Evolutionary conservation across 1,140 invertebrate species (phyloP).

Genomic region (Drosophila insularis): DNA sequence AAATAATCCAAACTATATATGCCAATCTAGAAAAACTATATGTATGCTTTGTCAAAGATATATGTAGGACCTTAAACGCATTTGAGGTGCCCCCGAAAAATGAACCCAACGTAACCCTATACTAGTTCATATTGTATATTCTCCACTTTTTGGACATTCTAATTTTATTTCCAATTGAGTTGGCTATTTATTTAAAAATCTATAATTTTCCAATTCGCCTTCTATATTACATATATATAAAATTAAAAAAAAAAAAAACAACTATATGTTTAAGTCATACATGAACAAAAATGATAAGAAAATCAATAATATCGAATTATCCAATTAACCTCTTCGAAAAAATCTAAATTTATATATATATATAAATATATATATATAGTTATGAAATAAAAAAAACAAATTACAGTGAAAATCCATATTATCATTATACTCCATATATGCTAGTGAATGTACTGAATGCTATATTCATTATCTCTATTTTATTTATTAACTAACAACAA

Average conservation of each 20-base stretch:
- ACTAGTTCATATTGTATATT: neutral
- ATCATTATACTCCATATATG: constrained; percentile 73
- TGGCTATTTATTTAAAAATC: constrained; percentile 51
- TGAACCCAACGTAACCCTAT: neutral
- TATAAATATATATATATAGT: too few relatives aligned
- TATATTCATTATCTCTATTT: constrained; percentile 81
- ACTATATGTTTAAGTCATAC: constrained; percentile 6
- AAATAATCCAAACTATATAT: too few relatives aligned
- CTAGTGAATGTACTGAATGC: constrained; percentile 83
- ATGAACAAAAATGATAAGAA: constrained; percentile 14
- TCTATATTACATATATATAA: constrained; percentile 8
- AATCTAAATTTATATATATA: constrained; percentile 40
- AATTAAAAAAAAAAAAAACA: neutral
- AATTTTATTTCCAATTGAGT: constrained; percentile 22
- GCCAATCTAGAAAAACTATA: too few relatives aligned
- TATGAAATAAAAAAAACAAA: constrained; percentile 24
- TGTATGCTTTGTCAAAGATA: neutral
- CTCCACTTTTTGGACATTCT: neutral
- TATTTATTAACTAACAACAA: constrained; percentile 83
- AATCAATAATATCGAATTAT: constrained; percentile 34
- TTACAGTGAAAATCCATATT: constrained; percentile 54
- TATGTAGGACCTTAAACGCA: neutral
- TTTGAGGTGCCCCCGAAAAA: neutral
- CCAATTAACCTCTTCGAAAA: constrained; percentile 44
- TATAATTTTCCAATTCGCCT: constrained; percentile 53